Evolutionary conservation across 2,797 vertebrate genomes (phyloP).

Genomic region (Heteromormyrus szaboi): DNA sequence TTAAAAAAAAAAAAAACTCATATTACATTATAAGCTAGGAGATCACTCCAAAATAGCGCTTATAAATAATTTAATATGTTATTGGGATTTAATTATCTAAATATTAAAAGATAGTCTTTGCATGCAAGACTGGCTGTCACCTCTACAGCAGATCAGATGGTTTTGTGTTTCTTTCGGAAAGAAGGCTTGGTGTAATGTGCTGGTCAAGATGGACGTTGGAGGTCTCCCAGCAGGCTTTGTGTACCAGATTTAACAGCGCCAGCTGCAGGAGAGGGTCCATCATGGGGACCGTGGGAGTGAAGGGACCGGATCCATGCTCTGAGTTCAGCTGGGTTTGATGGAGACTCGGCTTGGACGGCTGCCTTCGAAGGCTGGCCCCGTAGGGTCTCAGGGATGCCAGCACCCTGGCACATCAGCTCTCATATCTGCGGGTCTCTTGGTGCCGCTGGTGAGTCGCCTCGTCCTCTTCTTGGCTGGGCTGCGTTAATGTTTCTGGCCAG

Average conservation of each 20-base stretch:
- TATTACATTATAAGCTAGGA: not conserved
- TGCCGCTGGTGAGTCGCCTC: not conserved
- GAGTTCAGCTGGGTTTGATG: conserved; percentile 16
- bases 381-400: not conserved
- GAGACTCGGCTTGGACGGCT: not conserved
- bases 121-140: not conserved
- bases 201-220: conserved; percentile 8
- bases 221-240: conserved; percentile 20
- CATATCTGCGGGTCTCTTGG: not conserved
- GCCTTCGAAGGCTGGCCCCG: not conserved
- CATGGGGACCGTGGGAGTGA: conserved; percentile 7
- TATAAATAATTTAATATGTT: not conserved
- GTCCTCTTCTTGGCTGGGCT: conserved; percentile 34
- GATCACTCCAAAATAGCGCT: not conserved
- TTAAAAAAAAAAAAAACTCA: not conserved
- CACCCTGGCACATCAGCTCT: not conserved
- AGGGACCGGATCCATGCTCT: not conserved
- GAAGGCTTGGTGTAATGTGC: conserved; percentile 5
- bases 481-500: conserved; percentile 29
- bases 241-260: conserved; percentile 19
- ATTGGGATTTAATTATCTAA: not conserved
- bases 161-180: conserved; percentile 15
- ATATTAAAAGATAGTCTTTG: not conserved
- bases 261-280: conserved; percentile 23
- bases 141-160: not conserved